These are phyloP conservation scores for Ormyrus rosae DNA, from an alignment of 2,888 invertebrate species.

Conservation along the genomic window DNA sequence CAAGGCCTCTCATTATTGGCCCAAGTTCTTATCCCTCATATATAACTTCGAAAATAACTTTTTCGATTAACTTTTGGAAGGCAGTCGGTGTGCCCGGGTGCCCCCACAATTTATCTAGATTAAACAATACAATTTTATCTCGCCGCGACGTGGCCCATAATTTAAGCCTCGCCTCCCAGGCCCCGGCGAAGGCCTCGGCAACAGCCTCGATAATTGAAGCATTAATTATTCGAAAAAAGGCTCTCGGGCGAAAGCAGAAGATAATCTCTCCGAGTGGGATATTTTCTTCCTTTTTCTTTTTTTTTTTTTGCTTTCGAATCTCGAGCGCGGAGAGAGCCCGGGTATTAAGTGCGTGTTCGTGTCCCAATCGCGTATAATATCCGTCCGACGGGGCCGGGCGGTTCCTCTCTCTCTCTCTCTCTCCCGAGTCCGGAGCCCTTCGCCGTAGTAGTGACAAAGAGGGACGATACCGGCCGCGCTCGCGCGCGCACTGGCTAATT, in stretches of 20 bases:
- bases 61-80: slow-evolving; percentile 34
- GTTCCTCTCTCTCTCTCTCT: slow-evolving; percentile 2
- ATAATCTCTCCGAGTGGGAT: slow-evolving; percentile 36
- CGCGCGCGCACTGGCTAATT: slow-evolving; percentile 66
- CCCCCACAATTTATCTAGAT: slow-evolving; percentile 36
- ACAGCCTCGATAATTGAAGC: slow-evolving; percentile 46
- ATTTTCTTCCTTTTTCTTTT: slow-evolving; percentile 1
- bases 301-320: neutral
- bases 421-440: slow-evolving; percentile 4
- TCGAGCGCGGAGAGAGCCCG: slow-evolving; percentile 37
- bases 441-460: neutral
- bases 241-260: slow-evolving; percentile 1
- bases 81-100: neutral
- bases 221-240: slow-evolving; percentile 55
- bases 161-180: slow-evolving; percentile 30
- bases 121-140: slow-evolving; percentile 44
- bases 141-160: slow-evolving; percentile 28
- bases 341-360: slow-evolving; percentile 51
- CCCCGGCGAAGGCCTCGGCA: neutral
- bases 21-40: neutral
- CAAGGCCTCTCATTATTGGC: too few species aligned
- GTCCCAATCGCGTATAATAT: slow-evolving; percentile 46
- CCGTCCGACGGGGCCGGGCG: slow-evolving; percentile 25
- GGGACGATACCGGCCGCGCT: neutral
- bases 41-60: slow-evolving; percentile 21